phyloP scores from a whole-genome alignment of 1,140 invertebrate genomes.

The Caerostris darwini region DNA sequence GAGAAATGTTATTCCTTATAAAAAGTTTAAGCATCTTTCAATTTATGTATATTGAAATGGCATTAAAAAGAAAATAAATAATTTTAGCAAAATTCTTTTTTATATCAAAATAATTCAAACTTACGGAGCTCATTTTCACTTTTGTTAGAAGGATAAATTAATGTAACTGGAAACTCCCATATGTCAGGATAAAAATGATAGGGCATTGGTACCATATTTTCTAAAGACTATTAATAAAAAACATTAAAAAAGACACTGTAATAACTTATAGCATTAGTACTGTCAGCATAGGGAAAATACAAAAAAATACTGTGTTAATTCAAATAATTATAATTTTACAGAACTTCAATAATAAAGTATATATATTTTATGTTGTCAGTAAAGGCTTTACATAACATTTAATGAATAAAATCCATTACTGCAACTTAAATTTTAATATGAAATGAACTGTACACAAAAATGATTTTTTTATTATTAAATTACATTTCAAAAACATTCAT shows the following conservation, averaged over 20 bases:
- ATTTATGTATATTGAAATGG: neutral
- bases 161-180: conserved; percentile 89
- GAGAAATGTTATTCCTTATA: neutral
- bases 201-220: conserved; percentile 83
- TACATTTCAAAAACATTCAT: too few relatives aligned
- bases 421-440: too few relatives aligned
- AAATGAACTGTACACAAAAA: too few relatives aligned
- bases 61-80: neutral
- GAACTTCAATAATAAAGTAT: too few relatives aligned
- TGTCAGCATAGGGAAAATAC: too few relatives aligned
- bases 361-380: too few relatives aligned
- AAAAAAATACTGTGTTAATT: too few relatives aligned
- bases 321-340: too few relatives aligned
- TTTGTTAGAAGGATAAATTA: conserved; percentile 86
- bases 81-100: neutral
- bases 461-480: too few relatives aligned
- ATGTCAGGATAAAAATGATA: conserved; percentile 86
- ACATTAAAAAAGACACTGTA: neutral
- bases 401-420: too few relatives aligned
- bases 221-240: conserved; percentile 63
- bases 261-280: too few relatives aligned
- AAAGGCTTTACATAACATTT: too few relatives aligned
- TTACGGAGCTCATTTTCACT: conserved; percentile 84
- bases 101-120: conserved; percentile 74
- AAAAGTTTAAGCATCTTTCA: neutral